Conservation (phyloP, 2,113 vertebrate genomes). For the Campylomormyrus tamandua region DNA sequence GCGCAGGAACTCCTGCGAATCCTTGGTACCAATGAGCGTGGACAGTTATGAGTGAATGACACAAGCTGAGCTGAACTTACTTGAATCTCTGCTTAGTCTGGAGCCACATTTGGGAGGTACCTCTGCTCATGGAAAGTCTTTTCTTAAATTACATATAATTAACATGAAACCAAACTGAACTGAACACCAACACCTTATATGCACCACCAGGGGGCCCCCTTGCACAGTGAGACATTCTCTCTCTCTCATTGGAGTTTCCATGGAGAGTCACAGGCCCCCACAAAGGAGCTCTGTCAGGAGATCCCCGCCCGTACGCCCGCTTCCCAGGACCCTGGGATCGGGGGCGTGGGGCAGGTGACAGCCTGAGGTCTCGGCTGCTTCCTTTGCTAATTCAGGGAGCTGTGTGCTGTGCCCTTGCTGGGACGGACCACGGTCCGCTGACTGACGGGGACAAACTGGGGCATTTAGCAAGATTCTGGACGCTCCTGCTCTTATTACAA, state of each 20-base stretch:
- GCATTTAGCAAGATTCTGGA: slow-evolving; percentile 11
- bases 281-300: neutral
- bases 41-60: neutral
- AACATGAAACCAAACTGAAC: neutral
- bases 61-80: neutral
- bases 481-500: neutral
- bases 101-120: neutral
- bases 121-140: neutral
- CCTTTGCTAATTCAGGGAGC: slow-evolving; percentile 38
- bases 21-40: slow-evolving; percentile 53
- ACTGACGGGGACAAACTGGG: slow-evolving; percentile 43
- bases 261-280: neutral
- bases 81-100: neutral
- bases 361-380: neutral
- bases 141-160: neutral
- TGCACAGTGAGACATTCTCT: neutral
- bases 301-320: too few relatives aligned
- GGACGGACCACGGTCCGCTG: slow-evolving; percentile 50
- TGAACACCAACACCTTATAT: neutral
- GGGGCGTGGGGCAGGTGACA: neutral
- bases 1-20: slow-evolving; percentile 95
- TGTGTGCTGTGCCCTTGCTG: slow-evolving; percentile 22
- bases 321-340: neutral
- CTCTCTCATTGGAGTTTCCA: neutral
- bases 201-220: neutral